Conservation (phyloP, 2,113 vertebrate species). For the Crotophaga sulcirostris region DNA sequence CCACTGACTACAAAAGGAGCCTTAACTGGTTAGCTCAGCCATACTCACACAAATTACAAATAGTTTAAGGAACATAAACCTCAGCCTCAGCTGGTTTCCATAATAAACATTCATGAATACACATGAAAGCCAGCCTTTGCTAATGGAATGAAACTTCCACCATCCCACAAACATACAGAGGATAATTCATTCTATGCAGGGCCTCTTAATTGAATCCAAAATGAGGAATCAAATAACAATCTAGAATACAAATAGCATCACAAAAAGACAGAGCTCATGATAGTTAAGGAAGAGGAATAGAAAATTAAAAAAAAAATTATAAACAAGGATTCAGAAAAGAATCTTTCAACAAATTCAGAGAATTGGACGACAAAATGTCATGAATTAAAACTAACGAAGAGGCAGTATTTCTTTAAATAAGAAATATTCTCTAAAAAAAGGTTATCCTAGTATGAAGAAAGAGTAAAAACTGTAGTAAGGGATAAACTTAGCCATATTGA, state of each 20-base stretch:
- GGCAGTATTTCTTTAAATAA: background rate
- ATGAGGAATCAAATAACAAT: slow-evolving; percentile 1
- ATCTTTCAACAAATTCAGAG: background rate
- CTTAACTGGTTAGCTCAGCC: background rate
- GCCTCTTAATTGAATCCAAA: slow-evolving; percentile 20
- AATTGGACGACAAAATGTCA: background rate
- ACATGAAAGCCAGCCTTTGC: background rate
- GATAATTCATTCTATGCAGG: slow-evolving; percentile 3
- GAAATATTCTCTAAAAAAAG: background rate
- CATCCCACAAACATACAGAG: background rate
- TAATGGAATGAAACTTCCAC: background rate
- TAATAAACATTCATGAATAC: background rate
- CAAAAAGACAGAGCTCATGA: background rate
- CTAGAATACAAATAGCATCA: slow-evolving; percentile 1
- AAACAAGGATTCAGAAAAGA: background rate
- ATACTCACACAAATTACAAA: background rate
- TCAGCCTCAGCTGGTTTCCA: background rate
- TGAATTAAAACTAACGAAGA: background rate
- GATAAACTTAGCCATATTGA: background rate
- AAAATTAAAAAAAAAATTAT: background rate
- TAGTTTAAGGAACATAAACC: background rate
- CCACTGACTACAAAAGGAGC: background rate
- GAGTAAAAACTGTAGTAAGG: background rate
- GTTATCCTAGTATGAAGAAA: background rate
- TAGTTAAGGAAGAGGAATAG: background rate